Evolutionary conservation across 2,888 invertebrate genomes (phyloP), one percentile per base, ranked within the genome.

Genomic region (Plagodis pulveraria): DNA sequence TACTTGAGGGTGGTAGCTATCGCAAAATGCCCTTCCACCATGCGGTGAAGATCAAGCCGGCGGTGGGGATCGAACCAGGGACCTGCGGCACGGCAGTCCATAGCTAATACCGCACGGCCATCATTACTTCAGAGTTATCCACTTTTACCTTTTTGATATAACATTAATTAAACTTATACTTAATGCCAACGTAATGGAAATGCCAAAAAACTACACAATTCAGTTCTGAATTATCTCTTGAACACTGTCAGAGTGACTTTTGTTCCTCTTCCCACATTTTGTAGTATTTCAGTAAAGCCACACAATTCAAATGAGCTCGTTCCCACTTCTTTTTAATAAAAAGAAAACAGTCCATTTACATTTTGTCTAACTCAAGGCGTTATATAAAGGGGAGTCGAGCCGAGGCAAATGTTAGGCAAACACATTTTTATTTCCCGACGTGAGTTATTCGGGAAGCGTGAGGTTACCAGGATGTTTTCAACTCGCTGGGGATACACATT

Each of bases 311-410:
- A 52, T 45, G 54, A 56, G 55, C 50, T 56, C 62, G 48, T 62
- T 58, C 50, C 51, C 52, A 55, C 56, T 66, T 66, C 52, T 62
- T 66, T 63, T 63, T 59, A 62, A 65, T 65, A 58, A 62, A 63
- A 69, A 62, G 56, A 55, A 65, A 60, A 60, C 58, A 62, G 57
- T 53, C 52, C 56, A 66, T 69, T 66, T 62, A 69, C 63, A 66
- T 69, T 69, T 65, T 65, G 63, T 63, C 65, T 69, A 62, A 65
- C 62, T 57, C 65, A 56, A 61, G 46, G 58, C 51, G 56, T 63
- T 63, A 58, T 63, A 57, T 58, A 63, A 63, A 61, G 58, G 47
- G 59, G 57, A 40, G 10, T 5, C 48, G 59, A 55, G 55, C 50
- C 43, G 54, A 52, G 55, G 61, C 60, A 22, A 61, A 56, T 49